These are phyloP conservation scores for Amphilophus citrinellus DNA, from an alignment of 2,113 vertebrate genomes.

Conservation along the genomic window DNA sequence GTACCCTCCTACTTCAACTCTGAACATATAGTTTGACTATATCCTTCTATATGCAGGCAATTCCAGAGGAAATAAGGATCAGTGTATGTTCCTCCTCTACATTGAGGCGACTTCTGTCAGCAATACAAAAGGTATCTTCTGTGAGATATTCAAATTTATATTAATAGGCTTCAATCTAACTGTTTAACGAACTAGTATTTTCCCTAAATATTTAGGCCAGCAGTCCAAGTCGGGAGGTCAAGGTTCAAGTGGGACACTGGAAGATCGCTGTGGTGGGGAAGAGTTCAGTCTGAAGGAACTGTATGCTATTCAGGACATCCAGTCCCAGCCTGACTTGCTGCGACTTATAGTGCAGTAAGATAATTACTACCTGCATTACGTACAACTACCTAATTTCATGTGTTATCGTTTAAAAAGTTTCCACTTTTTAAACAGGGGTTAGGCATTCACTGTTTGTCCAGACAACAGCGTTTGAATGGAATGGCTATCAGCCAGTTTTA, in stretches of 20 bases:
- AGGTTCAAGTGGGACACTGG: slow-evolving; percentile 78
- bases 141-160: no score
- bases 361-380: background rate
- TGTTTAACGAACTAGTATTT: background rate
- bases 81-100: slow-evolving; percentile 97
- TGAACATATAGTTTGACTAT: background rate
- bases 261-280: slow-evolving; percentile 75
- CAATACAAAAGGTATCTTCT: slow-evolving; percentile 88
- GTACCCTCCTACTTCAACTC: background rate
- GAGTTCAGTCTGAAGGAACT: slow-evolving; percentile 97
- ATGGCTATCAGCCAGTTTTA: fast-evolving
- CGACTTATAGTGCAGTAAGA: slow-evolving; percentile 77
- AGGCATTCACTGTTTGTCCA: fast-evolving
- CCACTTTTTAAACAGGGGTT: background rate
- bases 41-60: slow-evolving; percentile 77
- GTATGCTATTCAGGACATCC: slow-evolving; percentile 96
- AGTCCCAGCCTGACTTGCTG: slow-evolving; percentile 91
- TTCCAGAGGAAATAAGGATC: slow-evolving; percentile 91
- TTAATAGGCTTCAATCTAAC: background rate
- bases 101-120: slow-evolving; percentile 95
- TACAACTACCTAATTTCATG: background rate
- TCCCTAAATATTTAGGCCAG: slow-evolving; percentile 45
- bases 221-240: slow-evolving; percentile 69
- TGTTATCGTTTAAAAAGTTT: fast-evolving
- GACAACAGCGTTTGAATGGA: background rate